Evolutionary conservation across 2,888 invertebrate genomes (phyloP).

Genomic region (Norana najaformis): DNA sequence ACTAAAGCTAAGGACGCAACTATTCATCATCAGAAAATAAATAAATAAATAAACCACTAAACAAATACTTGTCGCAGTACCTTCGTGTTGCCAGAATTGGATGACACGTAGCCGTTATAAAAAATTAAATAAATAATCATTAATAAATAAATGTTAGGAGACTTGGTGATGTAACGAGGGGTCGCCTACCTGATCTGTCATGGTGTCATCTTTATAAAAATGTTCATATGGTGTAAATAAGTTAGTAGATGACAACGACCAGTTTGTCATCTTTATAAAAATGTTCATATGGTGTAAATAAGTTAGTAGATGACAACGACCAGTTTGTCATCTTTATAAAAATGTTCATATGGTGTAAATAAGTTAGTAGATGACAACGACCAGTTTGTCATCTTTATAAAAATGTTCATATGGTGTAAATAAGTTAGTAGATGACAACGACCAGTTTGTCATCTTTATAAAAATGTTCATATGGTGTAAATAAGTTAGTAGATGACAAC

Average conservation of each 20-base stretch:
- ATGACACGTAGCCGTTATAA: too few relatives aligned
- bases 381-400: not conserved
- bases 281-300: not conserved
- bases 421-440: not conserved
- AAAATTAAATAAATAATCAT: not conserved
- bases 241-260: not conserved
- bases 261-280: not conserved
- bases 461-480: not conserved
- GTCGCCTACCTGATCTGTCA: not conserved
- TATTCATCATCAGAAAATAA: not conserved
- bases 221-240: not conserved
- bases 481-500: not conserved
- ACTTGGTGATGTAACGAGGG: not conserved
- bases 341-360: not conserved
- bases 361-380: not conserved
- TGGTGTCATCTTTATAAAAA: not conserved
- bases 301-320: not conserved
- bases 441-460: not conserved
- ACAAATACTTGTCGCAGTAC: too few relatives aligned
- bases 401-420: not conserved
- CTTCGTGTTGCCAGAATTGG: too few relatives aligned
- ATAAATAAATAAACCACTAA: too few relatives aligned
- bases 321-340: not conserved
- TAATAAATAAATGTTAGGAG: too few relatives aligned
- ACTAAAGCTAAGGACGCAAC: too few relatives aligned